Conservation (phyloP, 2,797 vertebrate genomes). For the Strix occidentalis region DNA sequence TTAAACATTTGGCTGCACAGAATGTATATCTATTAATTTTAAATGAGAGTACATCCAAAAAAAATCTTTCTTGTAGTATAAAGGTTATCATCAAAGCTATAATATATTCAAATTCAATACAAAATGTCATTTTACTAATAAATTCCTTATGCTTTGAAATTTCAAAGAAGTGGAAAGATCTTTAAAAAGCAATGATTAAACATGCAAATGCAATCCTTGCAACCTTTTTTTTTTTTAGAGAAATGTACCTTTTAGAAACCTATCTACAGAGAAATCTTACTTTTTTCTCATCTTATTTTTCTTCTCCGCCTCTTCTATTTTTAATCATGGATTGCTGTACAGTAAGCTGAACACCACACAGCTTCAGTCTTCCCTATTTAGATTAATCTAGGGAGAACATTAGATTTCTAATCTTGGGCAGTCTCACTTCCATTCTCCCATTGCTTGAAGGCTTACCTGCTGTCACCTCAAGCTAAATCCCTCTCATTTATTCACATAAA, state of each 20-base stretch:
- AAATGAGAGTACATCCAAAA: conserved; percentile 25
- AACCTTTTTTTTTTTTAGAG: background rate
- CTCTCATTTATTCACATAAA: conserved; percentile 22
- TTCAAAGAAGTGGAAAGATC: conserved; percentile 47
- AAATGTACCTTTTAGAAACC: conserved; percentile 43
- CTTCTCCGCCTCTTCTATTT: conserved; percentile 51
- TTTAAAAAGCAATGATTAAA: conserved; percentile 65
- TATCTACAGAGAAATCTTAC: conserved; percentile 29
- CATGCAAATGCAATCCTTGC: conserved; percentile 55
- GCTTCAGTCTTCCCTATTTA: conserved; percentile 40
- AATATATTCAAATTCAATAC: conserved; percentile 66
- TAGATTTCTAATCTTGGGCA: conserved; percentile 47
- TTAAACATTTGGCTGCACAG: conserved; percentile 60
- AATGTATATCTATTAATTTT: conserved; percentile 69
- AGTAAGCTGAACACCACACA: conserved; percentile 29
- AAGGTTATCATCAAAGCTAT: conserved; percentile 62
- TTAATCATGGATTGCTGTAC: conserved; percentile 48
- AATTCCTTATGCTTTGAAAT: conserved; percentile 58
- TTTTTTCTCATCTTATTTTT: conserved; percentile 43
- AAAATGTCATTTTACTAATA: conserved; percentile 67
- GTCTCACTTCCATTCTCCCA: conserved; percentile 9
- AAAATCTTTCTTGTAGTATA: conserved; percentile 50
- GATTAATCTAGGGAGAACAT: conserved; percentile 46
- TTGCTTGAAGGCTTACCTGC: conserved; percentile 43
- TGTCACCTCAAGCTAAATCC: conserved; percentile 47